Percentiles rank a stretch among this genome's conserved stretches.
Evolutionary conservation across 2,797 vertebrate genomes (phyloP).

Genomic region (Danio aesculapii): DNA sequence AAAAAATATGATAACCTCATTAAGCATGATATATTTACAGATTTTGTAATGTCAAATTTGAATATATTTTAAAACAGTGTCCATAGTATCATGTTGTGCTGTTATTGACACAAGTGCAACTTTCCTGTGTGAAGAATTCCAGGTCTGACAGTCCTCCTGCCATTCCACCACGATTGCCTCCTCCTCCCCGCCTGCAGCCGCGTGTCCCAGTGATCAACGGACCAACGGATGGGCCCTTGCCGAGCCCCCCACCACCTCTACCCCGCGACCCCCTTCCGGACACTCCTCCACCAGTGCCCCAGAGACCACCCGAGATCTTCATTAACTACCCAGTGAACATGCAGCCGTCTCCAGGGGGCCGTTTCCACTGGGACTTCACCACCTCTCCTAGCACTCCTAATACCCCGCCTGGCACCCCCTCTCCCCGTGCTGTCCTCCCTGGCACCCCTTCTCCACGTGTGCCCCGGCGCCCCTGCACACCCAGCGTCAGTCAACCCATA

Average conservation of each 20-base stretch:
- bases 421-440: conserved; percentile 79
- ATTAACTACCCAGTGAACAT: conserved; percentile 92
- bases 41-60: too few species aligned
- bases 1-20: too few species aligned
- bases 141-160: conserved; percentile 90
- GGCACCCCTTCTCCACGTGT: conserved; percentile 86
- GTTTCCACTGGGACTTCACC: conserved; percentile 87
- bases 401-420: conserved; percentile 82
- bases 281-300: conserved; percentile 89
- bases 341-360: conserved; percentile 89
- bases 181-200: conserved; percentile 86
- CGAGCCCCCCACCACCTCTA: conserved; percentile 89
- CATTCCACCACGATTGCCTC: conserved; percentile 91
- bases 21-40: too few species aligned
- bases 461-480: conserved; percentile 82
- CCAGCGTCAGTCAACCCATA: conserved; percentile 85
- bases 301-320: conserved; percentile 94
- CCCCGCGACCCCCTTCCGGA: conserved; percentile 87
- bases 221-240: conserved; percentile 83
- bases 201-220: conserved; percentile 79
- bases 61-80: too few species aligned
- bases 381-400: conserved; percentile 89
- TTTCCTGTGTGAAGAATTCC: conserved; percentile 67
- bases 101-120: conserved; percentile 34
- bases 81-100: neutral